Percentiles rank a stretch among this genome's conserved stretches.
Evolutionary conservation across 2,797 vertebrate genomes (phyloP).

Genomic region (Oophaga sylvatica): DNA sequence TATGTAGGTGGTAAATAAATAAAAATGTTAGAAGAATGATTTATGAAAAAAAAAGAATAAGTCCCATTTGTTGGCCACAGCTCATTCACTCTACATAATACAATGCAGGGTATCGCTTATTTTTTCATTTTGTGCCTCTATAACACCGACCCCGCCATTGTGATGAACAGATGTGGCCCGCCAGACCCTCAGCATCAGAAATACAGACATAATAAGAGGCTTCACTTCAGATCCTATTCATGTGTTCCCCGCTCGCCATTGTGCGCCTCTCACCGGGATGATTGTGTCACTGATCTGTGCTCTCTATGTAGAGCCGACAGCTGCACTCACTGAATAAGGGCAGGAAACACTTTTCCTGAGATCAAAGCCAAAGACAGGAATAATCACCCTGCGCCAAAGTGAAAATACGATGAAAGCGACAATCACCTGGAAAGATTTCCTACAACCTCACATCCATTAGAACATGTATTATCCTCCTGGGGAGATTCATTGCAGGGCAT

Average conservation of each 20-base stretch:
- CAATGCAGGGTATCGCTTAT: not conserved
- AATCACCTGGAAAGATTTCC: not conserved
- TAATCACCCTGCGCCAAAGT: not conserved
- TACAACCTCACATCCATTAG: not conserved
- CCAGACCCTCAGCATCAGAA: not conserved
- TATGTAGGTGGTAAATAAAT: not conserved
- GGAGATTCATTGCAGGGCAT: too few species aligned
- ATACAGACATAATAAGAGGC: not conserved
- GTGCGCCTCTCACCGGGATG: not conserved
- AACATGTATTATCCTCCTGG: too few species aligned
- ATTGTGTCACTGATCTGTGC: not conserved
- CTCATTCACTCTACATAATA: not conserved
- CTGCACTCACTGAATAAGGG: not conserved
- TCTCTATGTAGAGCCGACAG: not conserved
- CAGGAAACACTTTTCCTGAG: not conserved
- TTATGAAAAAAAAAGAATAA: too few species aligned
- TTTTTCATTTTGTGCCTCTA: not conserved
- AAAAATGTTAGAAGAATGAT: not conserved
- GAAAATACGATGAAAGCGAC: not conserved
- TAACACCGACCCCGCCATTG: not conserved
- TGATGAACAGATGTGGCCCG: not conserved
- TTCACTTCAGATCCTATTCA: not conserved
- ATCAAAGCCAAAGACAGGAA: constrained; percentile 11
- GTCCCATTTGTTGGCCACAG: not conserved
- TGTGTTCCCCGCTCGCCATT: not conserved